Percentiles rank a stretch among this genome's conserved stretches.
phyloP scores from a whole-genome alignment of 2,888 invertebrate genomes.

The Aphrophora alni region DNA sequence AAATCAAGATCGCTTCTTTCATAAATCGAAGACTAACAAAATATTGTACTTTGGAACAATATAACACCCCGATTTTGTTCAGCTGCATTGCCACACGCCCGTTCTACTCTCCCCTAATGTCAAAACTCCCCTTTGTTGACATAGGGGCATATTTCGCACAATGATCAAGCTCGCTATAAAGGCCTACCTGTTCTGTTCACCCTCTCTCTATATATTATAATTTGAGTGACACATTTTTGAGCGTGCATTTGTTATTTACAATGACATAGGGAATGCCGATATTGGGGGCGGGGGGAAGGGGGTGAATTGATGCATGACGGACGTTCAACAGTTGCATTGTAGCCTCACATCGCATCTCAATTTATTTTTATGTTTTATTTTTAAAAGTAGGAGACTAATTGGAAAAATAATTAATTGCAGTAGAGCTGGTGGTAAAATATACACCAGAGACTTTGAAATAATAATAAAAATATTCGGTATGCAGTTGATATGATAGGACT shows the following conservation, averaged over 20 bases:
- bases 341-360: background rate
- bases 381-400: background rate
- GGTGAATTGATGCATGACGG: background rate
- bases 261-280: constrained; percentile 2
- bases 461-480: too few relatives aligned
- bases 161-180: background rate
- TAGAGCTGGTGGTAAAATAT: too few relatives aligned
- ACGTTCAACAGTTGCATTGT: background rate
- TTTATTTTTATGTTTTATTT: background rate
- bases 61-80: too few relatives aligned
- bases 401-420: background rate
- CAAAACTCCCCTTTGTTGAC: constrained; percentile 1
- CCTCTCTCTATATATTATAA: background rate
- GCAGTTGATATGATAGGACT: too few relatives aligned
- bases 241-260: background rate
- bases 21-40: too few relatives aligned
- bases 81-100: too few relatives aligned
- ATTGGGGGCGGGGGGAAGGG: background rate
- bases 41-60: too few relatives aligned
- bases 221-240: constrained; percentile 9
- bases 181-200: background rate
- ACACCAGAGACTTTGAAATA: too few relatives aligned
- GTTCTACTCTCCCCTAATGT: background rate
- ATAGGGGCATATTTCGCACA: background rate
- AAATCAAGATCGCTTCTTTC: too few relatives aligned